A percentile compares a stretch with the other conserved stretches of the same genome.
Conservation (phyloP, 2,797 vertebrate species). For the Leuciscus waleckii region DNA sequence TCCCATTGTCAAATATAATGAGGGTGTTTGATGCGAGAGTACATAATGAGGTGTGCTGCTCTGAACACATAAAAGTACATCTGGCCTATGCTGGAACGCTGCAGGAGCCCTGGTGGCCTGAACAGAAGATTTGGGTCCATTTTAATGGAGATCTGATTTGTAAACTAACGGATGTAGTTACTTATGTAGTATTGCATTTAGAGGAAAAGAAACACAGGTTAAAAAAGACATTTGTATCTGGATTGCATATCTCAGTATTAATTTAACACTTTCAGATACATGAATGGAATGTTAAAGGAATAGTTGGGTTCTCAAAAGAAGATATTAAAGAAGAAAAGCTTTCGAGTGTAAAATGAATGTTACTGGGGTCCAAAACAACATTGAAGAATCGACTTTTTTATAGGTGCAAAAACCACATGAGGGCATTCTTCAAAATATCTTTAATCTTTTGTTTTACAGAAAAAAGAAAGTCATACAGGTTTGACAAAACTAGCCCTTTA, state of each 20-base stretch:
- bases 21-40: conserved; percentile 74
- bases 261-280: neutral
- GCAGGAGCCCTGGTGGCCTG: conserved; percentile 50
- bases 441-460: neutral
- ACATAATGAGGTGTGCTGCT: conserved; percentile 74
- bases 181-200: neutral
- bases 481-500: too few relatives aligned
- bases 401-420: neutral
- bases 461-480: too few relatives aligned
- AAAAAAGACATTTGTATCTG: conserved; percentile 21
- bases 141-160: conserved; percentile 40
- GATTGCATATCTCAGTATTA: neutral
- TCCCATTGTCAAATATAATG: conserved; percentile 76
- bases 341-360: neutral
- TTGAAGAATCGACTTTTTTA: neutral
- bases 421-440: neutral
- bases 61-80: conserved; percentile 78
- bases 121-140: conserved; percentile 13
- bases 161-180: neutral
- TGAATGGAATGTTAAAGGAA: conserved; percentile 35
- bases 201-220: conserved; percentile 30
- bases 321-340: neutral
- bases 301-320: neutral
- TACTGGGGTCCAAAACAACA: neutral
- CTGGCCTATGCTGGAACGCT: conserved; percentile 73